These are phyloP conservation scores for Edolisoma coerulescens DNA, from an alignment of 2,113 vertebrate species.

Conservation along the genomic window DNA sequence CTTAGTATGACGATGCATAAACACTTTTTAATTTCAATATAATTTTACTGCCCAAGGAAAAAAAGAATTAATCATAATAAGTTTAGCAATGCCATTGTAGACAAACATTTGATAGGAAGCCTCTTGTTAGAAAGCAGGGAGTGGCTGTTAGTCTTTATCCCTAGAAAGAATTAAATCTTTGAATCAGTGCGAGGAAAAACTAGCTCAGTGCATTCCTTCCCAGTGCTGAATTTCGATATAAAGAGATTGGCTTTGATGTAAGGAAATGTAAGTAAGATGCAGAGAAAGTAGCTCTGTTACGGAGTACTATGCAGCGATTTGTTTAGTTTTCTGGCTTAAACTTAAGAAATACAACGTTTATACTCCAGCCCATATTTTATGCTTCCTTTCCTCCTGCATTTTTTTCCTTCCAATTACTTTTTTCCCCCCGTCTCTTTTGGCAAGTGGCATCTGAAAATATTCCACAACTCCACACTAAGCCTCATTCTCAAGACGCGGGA, in stretches of 20 bases:
- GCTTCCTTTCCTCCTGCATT: not conserved
- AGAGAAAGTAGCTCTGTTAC: not conserved
- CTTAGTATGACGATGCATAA: constrained; percentile 38
- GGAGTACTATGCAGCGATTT: not conserved
- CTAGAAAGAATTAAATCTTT: constrained; percentile 23
- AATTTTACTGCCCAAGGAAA: constrained; percentile 35
- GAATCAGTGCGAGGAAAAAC: not conserved
- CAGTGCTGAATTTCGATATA: constrained; percentile 12
- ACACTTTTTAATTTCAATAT: constrained; percentile 30
- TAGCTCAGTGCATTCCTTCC: not conserved
- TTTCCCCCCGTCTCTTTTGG: not conserved
- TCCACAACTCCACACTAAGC: not conserved
- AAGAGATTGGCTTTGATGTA: not conserved
- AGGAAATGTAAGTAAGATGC: not conserved
- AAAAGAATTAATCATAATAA: constrained; percentile 10
- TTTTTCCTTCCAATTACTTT: constrained; percentile 6
- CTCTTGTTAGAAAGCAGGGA: constrained; percentile 37
- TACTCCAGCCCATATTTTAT: not conserved
- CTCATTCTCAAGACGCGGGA: not conserved
- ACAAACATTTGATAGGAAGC: not conserved
- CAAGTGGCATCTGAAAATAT: not conserved
- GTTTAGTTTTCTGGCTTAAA: not conserved
- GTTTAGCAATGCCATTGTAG: not conserved
- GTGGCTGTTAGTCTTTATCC: not conserved
- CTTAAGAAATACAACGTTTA: not conserved